phyloP scores from a whole-genome alignment of 2,797 vertebrate genomes.

The Labeo calbasu region DNA sequence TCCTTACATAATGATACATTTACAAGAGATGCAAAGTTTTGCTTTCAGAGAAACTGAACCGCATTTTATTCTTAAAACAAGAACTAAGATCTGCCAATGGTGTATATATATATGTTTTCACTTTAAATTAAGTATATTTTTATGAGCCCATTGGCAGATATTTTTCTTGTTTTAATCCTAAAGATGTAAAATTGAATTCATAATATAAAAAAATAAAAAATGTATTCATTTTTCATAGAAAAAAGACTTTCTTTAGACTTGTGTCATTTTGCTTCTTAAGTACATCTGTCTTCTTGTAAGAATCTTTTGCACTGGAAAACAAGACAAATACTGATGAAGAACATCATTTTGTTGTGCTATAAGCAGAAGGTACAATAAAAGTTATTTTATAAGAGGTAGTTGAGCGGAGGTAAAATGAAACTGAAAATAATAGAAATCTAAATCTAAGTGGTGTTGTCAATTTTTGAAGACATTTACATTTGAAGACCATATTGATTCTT shows the following conservation, averaged over 20 bases:
- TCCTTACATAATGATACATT: neutral
- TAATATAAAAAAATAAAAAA: no score
- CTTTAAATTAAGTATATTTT: neutral
- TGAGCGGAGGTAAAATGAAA: no score
- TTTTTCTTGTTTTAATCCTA: neutral
- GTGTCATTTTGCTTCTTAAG: neutral
- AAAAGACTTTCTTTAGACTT: neutral
- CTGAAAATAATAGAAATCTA: no score
- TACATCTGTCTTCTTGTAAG: neutral
- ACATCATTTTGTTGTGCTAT: neutral
- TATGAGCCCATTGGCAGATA: neutral
- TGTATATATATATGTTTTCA: neutral
- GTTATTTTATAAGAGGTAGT: no score
- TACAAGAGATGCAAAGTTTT: no score
- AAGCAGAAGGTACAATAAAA: no score
- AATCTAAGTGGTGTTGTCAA: no score
- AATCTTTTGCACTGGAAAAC: neutral
- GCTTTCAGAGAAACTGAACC: neutral
- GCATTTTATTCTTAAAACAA: neutral
- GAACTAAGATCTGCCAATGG: neutral
- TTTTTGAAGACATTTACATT: no score
- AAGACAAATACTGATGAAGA: neutral
- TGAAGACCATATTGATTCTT: no score
- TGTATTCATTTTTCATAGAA: neutral
- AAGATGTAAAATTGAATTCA: neutral